Evolutionary conservation across 2,797 vertebrate species (phyloP), one percentile per base, ranked within the genome.

Genomic region (Phalloptychus januarius): DNA sequence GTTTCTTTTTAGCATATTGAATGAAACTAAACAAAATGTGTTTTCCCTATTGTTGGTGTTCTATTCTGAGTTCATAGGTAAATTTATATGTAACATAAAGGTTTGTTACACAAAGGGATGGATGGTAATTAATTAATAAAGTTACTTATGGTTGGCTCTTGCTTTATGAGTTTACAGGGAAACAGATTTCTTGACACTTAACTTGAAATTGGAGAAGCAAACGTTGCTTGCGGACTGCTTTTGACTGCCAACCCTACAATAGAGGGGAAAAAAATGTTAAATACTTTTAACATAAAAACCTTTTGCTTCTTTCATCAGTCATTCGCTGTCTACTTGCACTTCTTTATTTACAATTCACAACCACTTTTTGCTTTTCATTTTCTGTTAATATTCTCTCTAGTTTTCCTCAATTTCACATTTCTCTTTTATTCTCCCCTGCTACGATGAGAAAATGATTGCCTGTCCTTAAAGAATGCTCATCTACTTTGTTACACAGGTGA

Each of bases 401-500:
- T 87, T 91, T 85, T 85, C 87, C 87, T 91, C 87, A 87, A 78
- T 91, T 88, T 84, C 75, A 76, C 65, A 80, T 86, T 84, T 81
- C 54, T 75, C 71, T 77, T 85, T 74, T 73, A 69, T 82, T 77
- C 80, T 84, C 72, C 80, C 80, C 82, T 61, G 80, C 83, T 40
- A 77, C 84, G 87, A 89, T 83, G 86, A 88, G 86, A 92, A 92
- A 88, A 93, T 90, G 82, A 90, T 87, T 88, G 84, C 79, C 78
- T 88, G 78, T 86, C 86, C 83, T 83, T 89, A 79, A 72, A 85
- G 83, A 82, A 87, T 92, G 75, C 87, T 92, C 85, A 91, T 94
- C 86, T 91, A 78, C 89, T 91, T 91, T 87, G 91, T 91, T 90
- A 91, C 86, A 84, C 72, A 79, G 82, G 83, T 86, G 65, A 52